Conservation (phyloP, 1,140 invertebrate species). For the Drepana arcuata region DNA sequence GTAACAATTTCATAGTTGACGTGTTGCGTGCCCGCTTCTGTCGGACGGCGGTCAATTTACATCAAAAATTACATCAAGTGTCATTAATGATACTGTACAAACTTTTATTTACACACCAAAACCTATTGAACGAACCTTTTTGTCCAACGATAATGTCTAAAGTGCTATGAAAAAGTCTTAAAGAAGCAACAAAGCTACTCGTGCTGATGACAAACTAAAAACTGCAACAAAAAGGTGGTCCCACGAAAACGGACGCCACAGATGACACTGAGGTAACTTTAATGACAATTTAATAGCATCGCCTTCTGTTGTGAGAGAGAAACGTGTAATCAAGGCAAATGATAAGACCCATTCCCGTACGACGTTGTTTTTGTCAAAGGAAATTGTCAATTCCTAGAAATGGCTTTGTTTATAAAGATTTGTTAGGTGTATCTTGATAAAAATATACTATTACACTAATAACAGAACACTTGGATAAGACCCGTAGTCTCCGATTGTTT, state of each 20-base stretch:
- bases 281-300: conserved; percentile 69
- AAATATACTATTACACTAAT: too few species aligned
- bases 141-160: conserved; percentile 8
- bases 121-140: conserved; percentile 5
- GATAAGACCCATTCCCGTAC: conserved; percentile 46
- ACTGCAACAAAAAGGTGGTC: conserved; percentile 59
- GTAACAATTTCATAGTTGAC: conserved; percentile 69
- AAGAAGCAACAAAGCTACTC: conserved; percentile 15
- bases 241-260: conserved; percentile 56
- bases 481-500: too few species aligned
- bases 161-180: conserved; percentile 6
- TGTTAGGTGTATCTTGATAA: conserved; percentile 10
- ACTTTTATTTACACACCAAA: conserved; percentile 18
- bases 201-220: conserved; percentile 46
- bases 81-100: conserved; percentile 53
- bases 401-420: conserved; percentile 2
- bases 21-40: conserved; percentile 54
- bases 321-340: conserved; percentile 62
- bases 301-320: conserved; percentile 45
- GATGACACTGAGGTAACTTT: conserved; percentile 64
- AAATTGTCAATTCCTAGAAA: conserved; percentile 38
- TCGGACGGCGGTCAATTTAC: conserved; percentile 58
- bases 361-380: conserved; percentile 32
- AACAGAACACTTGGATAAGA: too few species aligned
- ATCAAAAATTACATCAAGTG: conserved; percentile 61